A percentile compares a stretch with the other conserved stretches of the same genome.
Conservation (phyloP, 2,888 invertebrate genomes). For the Scaptomyza caliginosa region DNA sequence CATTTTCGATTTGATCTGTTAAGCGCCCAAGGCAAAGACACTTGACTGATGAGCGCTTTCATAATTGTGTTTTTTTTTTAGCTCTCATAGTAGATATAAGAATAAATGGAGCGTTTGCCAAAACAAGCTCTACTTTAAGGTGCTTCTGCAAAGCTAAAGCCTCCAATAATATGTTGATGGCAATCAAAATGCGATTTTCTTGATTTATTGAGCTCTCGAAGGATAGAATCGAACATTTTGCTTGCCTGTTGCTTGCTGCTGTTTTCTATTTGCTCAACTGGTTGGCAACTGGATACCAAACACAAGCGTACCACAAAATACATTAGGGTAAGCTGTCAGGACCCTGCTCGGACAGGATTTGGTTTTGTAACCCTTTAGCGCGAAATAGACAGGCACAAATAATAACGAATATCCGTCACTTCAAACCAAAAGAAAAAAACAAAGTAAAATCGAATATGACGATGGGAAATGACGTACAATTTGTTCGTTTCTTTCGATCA, state of each 20-base stretch:
- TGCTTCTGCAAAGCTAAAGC: background rate
- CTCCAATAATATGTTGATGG: conserved; percentile 6
- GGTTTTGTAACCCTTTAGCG: conserved; percentile 7
- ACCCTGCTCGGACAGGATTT: background rate
- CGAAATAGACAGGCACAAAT: conserved; percentile 6
- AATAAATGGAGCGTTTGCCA: conserved; percentile 4
- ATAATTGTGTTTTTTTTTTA: conserved; percentile 20
- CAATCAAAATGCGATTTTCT: conserved; percentile 48
- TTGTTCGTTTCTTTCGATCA: conserved; percentile 36
- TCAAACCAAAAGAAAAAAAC: conserved; percentile 1
- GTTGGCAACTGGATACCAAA: conserved; percentile 45
- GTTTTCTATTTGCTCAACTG: conserved; percentile 36
- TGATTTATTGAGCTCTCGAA: conserved; percentile 42
- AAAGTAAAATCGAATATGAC: background rate
- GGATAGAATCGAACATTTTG: background rate
- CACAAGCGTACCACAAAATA: conserved; percentile 37
- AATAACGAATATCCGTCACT: conserved; percentile 53
- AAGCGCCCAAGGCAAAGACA: conserved; percentile 8
- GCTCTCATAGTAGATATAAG: background rate
- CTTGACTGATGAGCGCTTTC: conserved; percentile 20
- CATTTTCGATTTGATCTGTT: conserved; percentile 12
- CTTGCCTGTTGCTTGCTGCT: conserved; percentile 32
- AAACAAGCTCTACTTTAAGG: background rate
- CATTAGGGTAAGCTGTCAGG: conserved; percentile 2
- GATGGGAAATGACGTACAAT: conserved; percentile 44